phyloP scores from a whole-genome alignment of 2,888 invertebrate species.

The Gymnocheta viridis region DNA sequence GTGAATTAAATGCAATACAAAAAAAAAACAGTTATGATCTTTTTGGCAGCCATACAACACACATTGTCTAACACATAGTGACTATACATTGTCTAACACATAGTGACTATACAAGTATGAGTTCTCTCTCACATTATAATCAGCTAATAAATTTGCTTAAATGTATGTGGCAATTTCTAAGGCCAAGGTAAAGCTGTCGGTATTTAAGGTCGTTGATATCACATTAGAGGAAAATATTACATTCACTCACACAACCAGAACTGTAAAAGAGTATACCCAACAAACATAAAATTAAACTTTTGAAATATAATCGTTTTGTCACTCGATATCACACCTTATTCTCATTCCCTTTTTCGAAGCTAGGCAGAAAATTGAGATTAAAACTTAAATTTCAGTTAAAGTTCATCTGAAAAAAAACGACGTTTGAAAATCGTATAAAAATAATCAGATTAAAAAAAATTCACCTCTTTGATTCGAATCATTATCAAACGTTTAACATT shows the following conservation, averaged over 20 bases:
- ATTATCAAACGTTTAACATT: too few species aligned
- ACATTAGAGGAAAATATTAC: constrained; percentile 70
- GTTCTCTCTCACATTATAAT: neutral
- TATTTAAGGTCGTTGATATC: constrained; percentile 77
- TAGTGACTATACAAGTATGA: neutral
- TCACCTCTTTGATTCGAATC: too few species aligned
- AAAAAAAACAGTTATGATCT: constrained; percentile 28
- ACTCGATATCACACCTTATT: neutral
- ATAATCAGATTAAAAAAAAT: too few species aligned
- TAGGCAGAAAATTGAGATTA: too few species aligned
- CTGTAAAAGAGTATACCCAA: neutral
- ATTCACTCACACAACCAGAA: constrained; percentile 26
- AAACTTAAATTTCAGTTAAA: too few species aligned
- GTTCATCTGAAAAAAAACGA: too few species aligned
- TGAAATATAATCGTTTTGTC: too few species aligned
- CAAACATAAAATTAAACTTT: neutral
- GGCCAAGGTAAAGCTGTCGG: constrained; percentile 77
- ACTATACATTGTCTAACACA: neutral
- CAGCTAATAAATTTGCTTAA: constrained; percentile 23
- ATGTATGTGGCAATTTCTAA: constrained; percentile 74
- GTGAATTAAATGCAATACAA: constrained; percentile 18
- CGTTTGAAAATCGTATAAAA: too few species aligned
- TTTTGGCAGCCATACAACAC: constrained; percentile 38
- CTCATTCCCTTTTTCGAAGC: too few species aligned
- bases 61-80: neutral